Percentiles rank a stretch among this genome's conserved stretches.
Evolutionary conservation across 2,797 vertebrate species (phyloP).

Genomic region (Argentina silus): DNA sequence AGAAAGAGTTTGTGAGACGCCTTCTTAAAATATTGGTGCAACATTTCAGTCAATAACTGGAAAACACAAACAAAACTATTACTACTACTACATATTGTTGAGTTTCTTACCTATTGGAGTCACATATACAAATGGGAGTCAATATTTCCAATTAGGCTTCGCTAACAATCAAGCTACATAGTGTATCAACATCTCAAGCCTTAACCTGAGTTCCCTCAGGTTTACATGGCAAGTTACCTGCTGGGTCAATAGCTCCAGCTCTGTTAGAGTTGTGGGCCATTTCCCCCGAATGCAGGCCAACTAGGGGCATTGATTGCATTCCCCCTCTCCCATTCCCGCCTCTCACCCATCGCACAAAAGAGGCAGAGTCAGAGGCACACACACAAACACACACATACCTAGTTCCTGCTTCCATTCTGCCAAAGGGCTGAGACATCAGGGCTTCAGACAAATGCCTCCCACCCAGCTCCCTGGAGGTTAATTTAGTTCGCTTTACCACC

Average conservation of each 20-base stretch:
- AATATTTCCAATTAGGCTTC: slow-evolving; percentile 41
- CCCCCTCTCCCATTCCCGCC: not conserved
- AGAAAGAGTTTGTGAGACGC: too few relatives aligned
- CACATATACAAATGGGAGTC: slow-evolving; percentile 22
- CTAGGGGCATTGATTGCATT: not conserved
- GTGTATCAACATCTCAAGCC: slow-evolving; percentile 34
- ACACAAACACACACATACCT: not conserved
- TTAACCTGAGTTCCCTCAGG: slow-evolving; percentile 20
- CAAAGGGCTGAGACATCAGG: slow-evolving; percentile 47
- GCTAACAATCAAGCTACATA: slow-evolving; percentile 42
- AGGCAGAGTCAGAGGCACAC: not conserved
- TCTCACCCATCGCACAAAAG: not conserved
- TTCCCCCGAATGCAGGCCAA: not conserved
- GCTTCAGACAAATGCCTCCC: slow-evolving; percentile 54
- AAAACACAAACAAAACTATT: too few relatives aligned
- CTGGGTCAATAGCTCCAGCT: not conserved
- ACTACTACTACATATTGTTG: too few relatives aligned
- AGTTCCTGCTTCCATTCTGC: not conserved
- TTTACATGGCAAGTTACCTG: slow-evolving; percentile 24
- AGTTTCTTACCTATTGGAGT: not conserved
- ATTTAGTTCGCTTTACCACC: slow-evolving; percentile 77
- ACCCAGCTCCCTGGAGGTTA: slow-evolving; percentile 71
- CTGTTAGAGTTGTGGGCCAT: not conserved
- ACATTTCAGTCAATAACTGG: too few relatives aligned
- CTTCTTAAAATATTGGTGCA: too few relatives aligned